Conservation (phyloP, 2,797 vertebrate species). For the Hoplostethus atlanticus region DNA sequence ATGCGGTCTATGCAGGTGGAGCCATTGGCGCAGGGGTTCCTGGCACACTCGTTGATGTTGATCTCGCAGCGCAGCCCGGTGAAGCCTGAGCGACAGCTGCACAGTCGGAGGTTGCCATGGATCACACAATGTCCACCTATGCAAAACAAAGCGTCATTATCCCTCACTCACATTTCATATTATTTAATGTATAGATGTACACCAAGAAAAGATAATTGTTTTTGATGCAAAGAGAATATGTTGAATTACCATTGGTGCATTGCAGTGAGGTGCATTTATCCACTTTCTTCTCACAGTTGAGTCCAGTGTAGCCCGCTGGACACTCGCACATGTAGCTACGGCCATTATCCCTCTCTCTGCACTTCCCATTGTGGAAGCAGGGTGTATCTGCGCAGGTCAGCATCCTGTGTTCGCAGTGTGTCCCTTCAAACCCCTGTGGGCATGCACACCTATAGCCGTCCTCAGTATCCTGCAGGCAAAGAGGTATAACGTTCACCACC, state of each 20-base stretch:
- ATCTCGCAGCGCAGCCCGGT: conserved; percentile 91
- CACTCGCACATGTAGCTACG: conserved; percentile 92
- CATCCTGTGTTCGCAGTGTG: conserved; percentile 91
- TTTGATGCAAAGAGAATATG: background rate
- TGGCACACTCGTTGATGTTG: conserved; percentile 85
- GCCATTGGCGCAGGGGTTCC: conserved; percentile 89
- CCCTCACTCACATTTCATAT: background rate
- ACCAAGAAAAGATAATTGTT: background rate
- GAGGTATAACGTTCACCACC: conserved; percentile 53
- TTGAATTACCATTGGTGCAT: conserved; percentile 90
- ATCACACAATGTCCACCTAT: conserved; percentile 92
- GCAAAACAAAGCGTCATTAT: conserved; percentile 24
- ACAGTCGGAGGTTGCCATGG: conserved; percentile 82
- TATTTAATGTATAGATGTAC: background rate
- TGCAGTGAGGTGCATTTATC: conserved; percentile 95
- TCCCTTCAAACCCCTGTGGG: conserved; percentile 91
- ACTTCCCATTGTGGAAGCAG: conserved; percentile 95
- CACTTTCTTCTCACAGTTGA: conserved; percentile 98
- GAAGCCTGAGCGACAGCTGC: conserved; percentile 94
- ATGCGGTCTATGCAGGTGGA: conserved; percentile 93
- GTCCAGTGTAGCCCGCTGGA: conserved; percentile 93
- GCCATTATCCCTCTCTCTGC: conserved; percentile 89
- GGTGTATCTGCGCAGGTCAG: conserved; percentile 93
- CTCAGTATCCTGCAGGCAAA: conserved; percentile 88
- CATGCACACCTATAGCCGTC: conserved; percentile 91